Conservation (phyloP, 2,888 invertebrate genomes). For the Chelonus formosanus region DNA sequence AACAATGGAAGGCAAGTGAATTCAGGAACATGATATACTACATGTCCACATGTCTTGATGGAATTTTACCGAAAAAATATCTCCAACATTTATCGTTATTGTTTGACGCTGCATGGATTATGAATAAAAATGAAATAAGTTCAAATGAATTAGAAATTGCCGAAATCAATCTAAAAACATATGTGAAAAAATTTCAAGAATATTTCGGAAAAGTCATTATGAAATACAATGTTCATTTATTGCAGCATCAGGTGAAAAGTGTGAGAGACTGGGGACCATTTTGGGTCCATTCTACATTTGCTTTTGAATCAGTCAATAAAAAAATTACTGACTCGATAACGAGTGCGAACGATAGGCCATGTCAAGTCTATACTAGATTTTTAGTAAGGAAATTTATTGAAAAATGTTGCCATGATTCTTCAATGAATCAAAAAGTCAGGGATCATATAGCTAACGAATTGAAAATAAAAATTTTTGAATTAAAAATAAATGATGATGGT, state of each 20-base stretch:
- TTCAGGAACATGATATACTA: constrained; percentile 12
- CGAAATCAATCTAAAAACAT: constrained; percentile 16
- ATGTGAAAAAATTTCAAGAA: constrained; percentile 24
- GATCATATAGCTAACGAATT: no score
- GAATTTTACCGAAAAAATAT: constrained; percentile 11
- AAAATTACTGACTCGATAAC: constrained; percentile 27
- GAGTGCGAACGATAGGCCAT: not conserved
- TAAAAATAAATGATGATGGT: no score
- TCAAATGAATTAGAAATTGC: constrained; percentile 10
- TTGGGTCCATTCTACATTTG: constrained; percentile 29
- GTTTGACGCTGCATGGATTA: constrained; percentile 21
- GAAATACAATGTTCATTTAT: constrained; percentile 33
- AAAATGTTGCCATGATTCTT: no score
- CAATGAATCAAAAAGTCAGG: no score
- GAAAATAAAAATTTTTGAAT: no score
- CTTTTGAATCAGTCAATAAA: constrained; percentile 32
- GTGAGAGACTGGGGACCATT: constrained; percentile 33
- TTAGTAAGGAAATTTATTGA: no score
- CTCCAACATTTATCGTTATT: not conserved
- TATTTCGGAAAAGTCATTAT: constrained; percentile 27
- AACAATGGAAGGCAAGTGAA: constrained; percentile 22
- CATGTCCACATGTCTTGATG: constrained; percentile 18
- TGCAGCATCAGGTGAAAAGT: constrained; percentile 19
- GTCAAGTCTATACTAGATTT: no score
- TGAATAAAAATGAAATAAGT: constrained; percentile 22